Conservation (phyloP, 2,113 vertebrate species). For the Gallinago jamesoni region DNA sequence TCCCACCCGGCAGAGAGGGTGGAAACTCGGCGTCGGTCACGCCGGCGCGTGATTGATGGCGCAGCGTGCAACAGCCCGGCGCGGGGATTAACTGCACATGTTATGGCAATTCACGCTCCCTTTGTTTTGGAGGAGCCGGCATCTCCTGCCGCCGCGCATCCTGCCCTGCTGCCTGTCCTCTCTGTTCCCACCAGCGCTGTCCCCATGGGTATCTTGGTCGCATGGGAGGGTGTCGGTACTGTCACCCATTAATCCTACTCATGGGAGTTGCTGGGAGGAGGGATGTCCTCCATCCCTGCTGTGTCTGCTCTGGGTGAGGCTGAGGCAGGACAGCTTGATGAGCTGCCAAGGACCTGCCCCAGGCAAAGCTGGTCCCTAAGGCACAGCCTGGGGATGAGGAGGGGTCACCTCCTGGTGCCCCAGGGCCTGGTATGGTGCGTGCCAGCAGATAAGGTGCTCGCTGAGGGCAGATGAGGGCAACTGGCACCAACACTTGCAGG, state of each 20-base stretch:
- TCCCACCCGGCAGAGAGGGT: background rate
- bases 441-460: background rate
- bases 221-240: accelerated
- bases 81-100: background rate
- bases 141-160: accelerated
- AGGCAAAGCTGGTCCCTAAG: background rate
- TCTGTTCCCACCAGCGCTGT: accelerated
- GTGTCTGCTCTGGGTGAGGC: accelerated
- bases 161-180: background rate
- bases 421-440: accelerated
- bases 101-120: accelerated
- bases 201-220: background rate
- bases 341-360: background rate
- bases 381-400: background rate
- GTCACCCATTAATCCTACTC: accelerated
- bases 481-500: background rate
- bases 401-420: no score
- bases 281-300: background rate
- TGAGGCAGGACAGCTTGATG: accelerated
- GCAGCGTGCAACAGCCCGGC: background rate
- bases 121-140: background rate
- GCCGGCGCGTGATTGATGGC: background rate
- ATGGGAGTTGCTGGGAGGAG: accelerated
- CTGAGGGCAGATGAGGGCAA: background rate
- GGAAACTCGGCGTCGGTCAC: background rate